Conservation (phyloP, 2,113 vertebrate genomes). For the Heteronetta atricapilla region DNA sequence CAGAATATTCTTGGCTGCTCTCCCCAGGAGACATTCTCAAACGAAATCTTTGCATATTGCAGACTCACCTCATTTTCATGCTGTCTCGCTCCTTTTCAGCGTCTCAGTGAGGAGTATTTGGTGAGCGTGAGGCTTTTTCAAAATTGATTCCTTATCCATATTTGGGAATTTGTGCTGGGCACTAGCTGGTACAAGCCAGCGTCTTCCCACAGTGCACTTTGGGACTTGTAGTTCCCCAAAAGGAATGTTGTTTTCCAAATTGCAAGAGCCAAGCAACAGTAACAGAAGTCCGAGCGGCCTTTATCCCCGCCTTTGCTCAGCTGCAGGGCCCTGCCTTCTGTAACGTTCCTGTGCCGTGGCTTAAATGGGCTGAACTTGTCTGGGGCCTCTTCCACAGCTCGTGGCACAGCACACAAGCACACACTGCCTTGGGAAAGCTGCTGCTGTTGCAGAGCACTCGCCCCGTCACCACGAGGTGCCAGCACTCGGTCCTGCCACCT, state of each 20-base stretch:
- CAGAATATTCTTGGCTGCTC: background rate
- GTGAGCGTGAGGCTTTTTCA: conserved; percentile 45
- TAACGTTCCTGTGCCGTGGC: background rate
- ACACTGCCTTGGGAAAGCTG: fast-evolving
- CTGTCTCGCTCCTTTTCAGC: background rate
- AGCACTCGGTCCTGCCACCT: background rate
- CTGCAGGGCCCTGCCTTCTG: background rate
- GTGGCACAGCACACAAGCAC: fast-evolving
- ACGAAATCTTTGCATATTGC: background rate
- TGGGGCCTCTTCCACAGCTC: background rate
- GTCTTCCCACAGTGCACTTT: conserved; percentile 61
- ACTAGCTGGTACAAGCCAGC: conserved; percentile 41
- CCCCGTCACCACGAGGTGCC: fast-evolving
- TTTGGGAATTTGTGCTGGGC: conserved; percentile 77
- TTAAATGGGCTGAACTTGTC: background rate
- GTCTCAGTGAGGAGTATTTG: conserved; percentile 31
- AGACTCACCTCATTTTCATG: conserved; percentile 57
- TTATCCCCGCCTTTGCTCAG: background rate
- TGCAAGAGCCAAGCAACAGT: background rate
- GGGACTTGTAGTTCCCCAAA: conserved; percentile 67
- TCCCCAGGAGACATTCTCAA: background rate
- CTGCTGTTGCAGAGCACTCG: background rate
- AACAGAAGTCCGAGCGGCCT: background rate
- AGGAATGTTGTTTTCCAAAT: conserved; percentile 55
- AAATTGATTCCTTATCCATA: conserved; percentile 76